Evolutionary conservation across 1,140 invertebrate species (phyloP).

Genomic region (Stegodyphus mimosarum): DNA sequence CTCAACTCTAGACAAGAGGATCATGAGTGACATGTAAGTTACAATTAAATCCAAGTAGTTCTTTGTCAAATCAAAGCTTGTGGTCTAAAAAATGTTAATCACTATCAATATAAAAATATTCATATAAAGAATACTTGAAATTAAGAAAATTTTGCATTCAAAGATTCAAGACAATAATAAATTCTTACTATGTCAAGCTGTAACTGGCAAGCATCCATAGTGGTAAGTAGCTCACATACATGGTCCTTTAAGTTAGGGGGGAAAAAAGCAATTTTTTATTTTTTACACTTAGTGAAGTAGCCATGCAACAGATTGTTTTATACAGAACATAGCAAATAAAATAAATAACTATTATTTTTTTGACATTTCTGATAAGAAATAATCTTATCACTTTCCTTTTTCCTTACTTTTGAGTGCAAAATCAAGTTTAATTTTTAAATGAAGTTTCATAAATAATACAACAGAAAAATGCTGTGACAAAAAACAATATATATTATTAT

Average conservation of each 20-base stretch:
- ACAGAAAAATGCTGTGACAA: no score
- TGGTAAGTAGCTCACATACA: conserved; percentile 94
- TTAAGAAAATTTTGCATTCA: background rate
- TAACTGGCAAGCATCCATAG: conserved; percentile 97
- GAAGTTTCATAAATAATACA: no score
- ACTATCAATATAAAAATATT: background rate
- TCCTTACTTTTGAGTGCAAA: no score
- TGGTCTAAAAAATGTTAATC: conserved; percentile 72
- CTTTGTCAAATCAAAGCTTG: conserved; percentile 97
- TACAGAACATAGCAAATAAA: no score
- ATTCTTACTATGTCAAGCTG: conserved; percentile 87
- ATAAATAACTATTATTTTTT: no score
- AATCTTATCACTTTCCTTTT: no score
- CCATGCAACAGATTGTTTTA: no score
- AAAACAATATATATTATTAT: no score
- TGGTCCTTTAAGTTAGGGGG: conserved; percentile 81
- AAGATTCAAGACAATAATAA: background rate
- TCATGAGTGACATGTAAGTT: conserved; percentile 96
- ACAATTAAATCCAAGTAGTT: conserved; percentile 94
- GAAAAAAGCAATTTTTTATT: no score
- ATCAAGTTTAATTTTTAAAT: no score
- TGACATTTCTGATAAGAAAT: no score
- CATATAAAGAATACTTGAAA: background rate
- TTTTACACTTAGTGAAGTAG: no score
- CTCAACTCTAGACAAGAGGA: conserved; percentile 94